Evolutionary conservation across 2,888 invertebrate species (phyloP).

Genomic region (Odontocolon sp.): DNA sequence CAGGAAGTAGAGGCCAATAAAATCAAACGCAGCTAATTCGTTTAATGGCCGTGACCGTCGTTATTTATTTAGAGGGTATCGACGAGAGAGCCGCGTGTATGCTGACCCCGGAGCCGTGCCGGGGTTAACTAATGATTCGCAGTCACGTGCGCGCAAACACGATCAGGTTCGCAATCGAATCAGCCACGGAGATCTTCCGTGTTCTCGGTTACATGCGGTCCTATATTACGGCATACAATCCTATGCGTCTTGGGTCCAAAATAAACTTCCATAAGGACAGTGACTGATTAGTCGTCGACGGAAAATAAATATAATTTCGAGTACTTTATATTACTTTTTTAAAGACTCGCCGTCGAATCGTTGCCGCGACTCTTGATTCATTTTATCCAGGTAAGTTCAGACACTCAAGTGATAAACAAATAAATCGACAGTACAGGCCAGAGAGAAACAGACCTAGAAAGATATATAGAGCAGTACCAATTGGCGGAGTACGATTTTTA

Average conservation of each 20-base stretch:
- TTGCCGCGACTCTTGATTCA: neutral
- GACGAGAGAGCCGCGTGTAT: constrained; percentile 52
- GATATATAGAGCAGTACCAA: neutral
- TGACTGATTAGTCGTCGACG: constrained; percentile 24
- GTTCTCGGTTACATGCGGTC: constrained; percentile 21
- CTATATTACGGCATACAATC: neutral
- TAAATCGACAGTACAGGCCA: too few species aligned
- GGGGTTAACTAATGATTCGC: constrained; percentile 65
- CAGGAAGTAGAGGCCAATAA: constrained; percentile 64
- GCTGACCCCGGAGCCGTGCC: constrained; percentile 35
- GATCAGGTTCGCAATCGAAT: constrained; percentile 72
- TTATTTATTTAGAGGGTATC: constrained; percentile 76
- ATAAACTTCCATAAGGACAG: constrained; percentile 23
- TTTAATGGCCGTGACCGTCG: constrained; percentile 74
- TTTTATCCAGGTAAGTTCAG: neutral
- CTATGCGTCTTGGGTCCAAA: neutral
- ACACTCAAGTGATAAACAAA: constrained; percentile 13
- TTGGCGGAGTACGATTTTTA: neutral
- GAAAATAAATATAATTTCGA: constrained; percentile 12
- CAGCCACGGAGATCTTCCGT: constrained; percentile 62
- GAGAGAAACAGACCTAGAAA: too few species aligned
- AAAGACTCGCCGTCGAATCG: too few species aligned
- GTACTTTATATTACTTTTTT: neutral
- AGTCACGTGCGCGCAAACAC: constrained; percentile 77
- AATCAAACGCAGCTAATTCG: constrained; percentile 76